Evolutionary conservation across 2,888 invertebrate genomes (phyloP).

Genomic region (Autographa gamma): DNA sequence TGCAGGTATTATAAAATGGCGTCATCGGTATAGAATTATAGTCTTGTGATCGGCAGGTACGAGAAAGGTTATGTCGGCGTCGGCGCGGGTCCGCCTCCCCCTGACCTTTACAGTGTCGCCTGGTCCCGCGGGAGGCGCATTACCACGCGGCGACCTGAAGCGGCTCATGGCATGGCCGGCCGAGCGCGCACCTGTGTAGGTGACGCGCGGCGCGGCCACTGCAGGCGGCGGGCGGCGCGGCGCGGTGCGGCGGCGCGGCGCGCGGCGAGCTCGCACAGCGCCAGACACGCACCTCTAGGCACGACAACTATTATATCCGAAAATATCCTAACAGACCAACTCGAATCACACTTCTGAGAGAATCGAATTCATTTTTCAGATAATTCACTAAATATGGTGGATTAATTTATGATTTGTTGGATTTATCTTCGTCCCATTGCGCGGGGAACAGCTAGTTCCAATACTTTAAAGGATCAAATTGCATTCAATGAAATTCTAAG

Average conservation of each 20-base stretch:
- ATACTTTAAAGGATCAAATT: no score
- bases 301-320: conserved; percentile 26
- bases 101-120: conserved; percentile 75
- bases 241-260: conserved; percentile 60
- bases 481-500: not conserved
- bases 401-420: no score
- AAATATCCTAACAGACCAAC: conserved; percentile 22
- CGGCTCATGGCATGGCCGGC: conserved; percentile 65
- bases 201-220: conserved; percentile 48
- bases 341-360: not conserved
- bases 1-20: conserved; percentile 75
- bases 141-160: conserved; percentile 69
- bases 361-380: not conserved
- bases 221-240: conserved; percentile 60
- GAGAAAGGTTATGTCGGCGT: conserved; percentile 71
- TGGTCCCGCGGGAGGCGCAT: conserved; percentile 72
- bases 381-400: no score
- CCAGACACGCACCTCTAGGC: conserved; percentile 55
- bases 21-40: conserved; percentile 67
- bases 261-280: conserved; percentile 59
- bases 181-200: conserved; percentile 69
- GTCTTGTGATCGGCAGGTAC: conserved; percentile 69
- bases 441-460: no score
- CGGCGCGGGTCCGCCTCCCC: conserved; percentile 65
- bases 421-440: no score